phyloP scores from a whole-genome alignment of 2,113 vertebrate species.

The Vombatus ursinus region DNA sequence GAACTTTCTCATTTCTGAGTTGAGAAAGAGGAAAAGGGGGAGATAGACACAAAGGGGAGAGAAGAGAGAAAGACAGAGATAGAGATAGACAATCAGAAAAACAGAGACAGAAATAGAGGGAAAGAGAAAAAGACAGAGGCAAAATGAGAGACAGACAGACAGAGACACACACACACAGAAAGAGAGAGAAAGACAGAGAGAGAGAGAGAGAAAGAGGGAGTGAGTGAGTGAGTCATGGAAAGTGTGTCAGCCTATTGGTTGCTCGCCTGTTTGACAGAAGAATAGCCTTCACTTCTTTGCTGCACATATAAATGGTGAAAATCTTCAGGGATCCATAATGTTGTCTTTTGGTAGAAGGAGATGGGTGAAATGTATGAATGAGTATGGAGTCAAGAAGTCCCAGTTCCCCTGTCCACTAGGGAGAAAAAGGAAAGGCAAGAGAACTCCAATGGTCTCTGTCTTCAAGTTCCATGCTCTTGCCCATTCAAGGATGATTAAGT shows the following conservation, averaged over 20 bases:
- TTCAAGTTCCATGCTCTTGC: background rate
- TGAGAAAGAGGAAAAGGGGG: background rate
- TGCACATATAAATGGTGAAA: background rate
- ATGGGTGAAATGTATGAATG: background rate
- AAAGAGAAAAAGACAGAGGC: no score
- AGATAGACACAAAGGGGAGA: background rate
- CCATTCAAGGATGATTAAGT: background rate
- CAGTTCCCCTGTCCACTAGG: background rate
- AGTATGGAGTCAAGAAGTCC: background rate
- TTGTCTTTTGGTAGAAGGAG: background rate
- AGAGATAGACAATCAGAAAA: no score
- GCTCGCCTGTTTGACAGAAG: no score
- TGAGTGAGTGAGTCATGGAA: no score
- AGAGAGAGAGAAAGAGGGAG: background rate
- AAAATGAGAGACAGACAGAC: background rate
- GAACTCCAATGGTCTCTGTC: background rate
- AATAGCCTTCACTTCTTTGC: background rate
- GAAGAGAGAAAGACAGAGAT: background rate
- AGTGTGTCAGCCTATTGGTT: no score
- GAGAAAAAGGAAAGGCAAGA: background rate
- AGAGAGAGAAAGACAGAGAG: background rate
- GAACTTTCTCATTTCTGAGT: background rate
- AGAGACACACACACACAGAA: background rate
- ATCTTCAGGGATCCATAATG: background rate
- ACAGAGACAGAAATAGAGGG: background rate